Evolutionary conservation across 2,888 invertebrate species (phyloP), one percentile per base, ranked within the genome.

Genomic region (Lutraria lutraria): DNA sequence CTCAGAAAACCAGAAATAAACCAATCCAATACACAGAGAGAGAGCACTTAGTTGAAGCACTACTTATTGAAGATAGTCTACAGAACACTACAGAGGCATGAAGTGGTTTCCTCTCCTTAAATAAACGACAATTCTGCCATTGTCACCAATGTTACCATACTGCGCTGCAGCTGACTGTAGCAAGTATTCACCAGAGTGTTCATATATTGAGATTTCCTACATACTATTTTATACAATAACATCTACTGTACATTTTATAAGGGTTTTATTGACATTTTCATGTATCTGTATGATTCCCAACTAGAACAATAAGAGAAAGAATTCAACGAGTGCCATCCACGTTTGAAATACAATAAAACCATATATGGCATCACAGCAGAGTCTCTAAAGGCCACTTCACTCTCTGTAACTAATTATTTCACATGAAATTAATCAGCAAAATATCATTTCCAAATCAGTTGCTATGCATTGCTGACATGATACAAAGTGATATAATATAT

Each of bases 41-140:
- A 25, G n/a, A 8, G 10, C 21, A 21, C 63, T 25, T n/a, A 19
- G 63, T 25, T n/a, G 63, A 63, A 19, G 63, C 25, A 68, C n/a
- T 68, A 25, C 10, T 25, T 68, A 68, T 68, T 68, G 63, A 68
- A 68, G 12, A 68, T 12, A 12, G 63, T 25, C 43, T 68, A n/a
- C n/a, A 25, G 25, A 68, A 68, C n/a, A 0, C 25, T 25, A n/a
- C 10, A 25, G 63, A 25, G n/a, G 63, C 6, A 68, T 68, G 25
- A 25, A 63, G n/a, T n/a, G 63, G 25, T 68, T 68, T 68, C 63
- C 63, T 68, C n/a, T 68, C 25, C 63, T 68, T 68, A 68, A 68
- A 68, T 68, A 68, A 68, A 68, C 63, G 12, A 56, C 25, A 68
- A 25, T 25, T 25, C 43, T 68, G 25, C 12, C 12, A n/a, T n/a